Evolutionary conservation across 2,888 invertebrate species (phyloP), one percentile per base, ranked within the genome.

Genomic region (Myopa testacea): DNA sequence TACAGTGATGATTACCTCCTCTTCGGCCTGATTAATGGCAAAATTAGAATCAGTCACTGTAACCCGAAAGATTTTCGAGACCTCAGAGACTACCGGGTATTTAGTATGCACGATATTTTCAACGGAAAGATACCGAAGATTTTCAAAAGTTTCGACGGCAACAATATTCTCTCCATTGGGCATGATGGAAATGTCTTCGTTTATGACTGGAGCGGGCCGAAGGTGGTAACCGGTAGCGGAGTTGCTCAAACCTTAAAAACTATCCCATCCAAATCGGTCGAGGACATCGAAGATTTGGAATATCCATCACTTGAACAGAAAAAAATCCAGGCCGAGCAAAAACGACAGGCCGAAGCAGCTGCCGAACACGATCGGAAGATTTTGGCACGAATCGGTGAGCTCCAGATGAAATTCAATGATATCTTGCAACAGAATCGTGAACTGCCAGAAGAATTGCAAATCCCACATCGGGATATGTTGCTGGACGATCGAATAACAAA

Each of bases 121-220:
- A 93, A 93, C 45, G 95, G 95, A 8, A 90, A 90, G 16, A 91
- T 96, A 50, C 91, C 93, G 0, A 90, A 91, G 78, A 89, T 96
- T 76, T 91, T 92, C 78, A 91, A 93, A 80, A 94, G 93, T 83
- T 89, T 89, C 75, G 92, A 95, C 86, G 84, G 86, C 0, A 83
- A 86, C 40, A 87, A 86, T 80, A 80, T 95, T 8, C 92, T 93
- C 77, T 91, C 93, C 0, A 92, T 93, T 83, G 96, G 95, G 0
- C 85, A 90, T 26, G 95, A 95, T 87, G 95, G 95, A 5, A 95
- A 95, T 85, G 90, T 96, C 73, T 96, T 96, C 85, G 91, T 93
- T 0, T 95, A 92, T 83, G 83, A 86, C 1, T 92, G 93, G 84
- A 90, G 91, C 80, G 85, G 87, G 0, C 85, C 86, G 0, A 78